Evolutionary conservation across 2,113 vertebrate species (phyloP), one percentile per base, ranked within the genome.

Genomic region (Spea multiplicata): DNA sequence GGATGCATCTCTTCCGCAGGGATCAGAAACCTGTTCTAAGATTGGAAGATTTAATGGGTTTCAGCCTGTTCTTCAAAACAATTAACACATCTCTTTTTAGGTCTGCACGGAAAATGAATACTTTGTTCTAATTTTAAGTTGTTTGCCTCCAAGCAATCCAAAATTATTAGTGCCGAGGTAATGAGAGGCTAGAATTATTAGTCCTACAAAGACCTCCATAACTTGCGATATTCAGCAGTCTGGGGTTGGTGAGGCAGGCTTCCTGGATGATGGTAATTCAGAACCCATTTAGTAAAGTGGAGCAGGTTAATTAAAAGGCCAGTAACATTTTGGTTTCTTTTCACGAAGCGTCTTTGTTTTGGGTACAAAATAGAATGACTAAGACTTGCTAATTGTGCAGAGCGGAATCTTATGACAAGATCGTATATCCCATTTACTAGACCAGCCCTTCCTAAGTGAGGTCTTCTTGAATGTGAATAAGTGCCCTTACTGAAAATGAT

Each of bases 21-120:
- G 44, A 59, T 59, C 45, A 49, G 53, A 6, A 14, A 69, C 75
- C 55, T 59, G 66, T 55, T 68, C 50, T 59, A 69, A 55, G 48
- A n/a, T 53, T 17, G 52, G 44, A 57, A 12, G 75, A 44, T 76
- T 69, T 69, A 76, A 76, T 48, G 44, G 75, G 44, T 16, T 76
- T 61, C 75, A 68, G 64, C 49, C 44, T 68, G 50, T 47, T 48
- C 45, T 70, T 13, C 44, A 17, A 69, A 61, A 69, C 12, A 50
- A 44, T 55, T 12, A 44, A 30, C 49, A 72, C 9, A 6, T 59
- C 12, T 9, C 6, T 59, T 13, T 13, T 53, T 4, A 13, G 10
- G 55, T 12, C 55, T 59, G 55, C 55, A 59, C 4, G 4, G 8
- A 12, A 12, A 59, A 13, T 30, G 30, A 30, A 4, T 59, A 59